Base-by-base conservation (phyloP, 2,888 invertebrate species). In the Dryocosmus kuriphilus region DNA sequence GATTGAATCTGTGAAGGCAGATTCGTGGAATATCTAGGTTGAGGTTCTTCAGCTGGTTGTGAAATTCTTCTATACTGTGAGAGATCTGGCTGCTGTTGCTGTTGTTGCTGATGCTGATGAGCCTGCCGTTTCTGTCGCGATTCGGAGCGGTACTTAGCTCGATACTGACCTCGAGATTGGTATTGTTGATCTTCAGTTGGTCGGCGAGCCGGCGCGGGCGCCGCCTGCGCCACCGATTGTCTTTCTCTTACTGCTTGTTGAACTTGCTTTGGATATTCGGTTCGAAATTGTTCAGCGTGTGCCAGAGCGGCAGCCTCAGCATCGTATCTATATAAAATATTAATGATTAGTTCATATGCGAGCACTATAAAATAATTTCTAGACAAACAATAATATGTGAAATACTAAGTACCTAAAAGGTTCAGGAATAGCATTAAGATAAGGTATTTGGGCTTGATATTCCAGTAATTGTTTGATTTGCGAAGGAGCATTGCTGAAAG, bases 381-480 rank as follows among this genome's bases (percentile, higher is more conserved):
- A 14, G 3, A 38, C 14, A 38, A 38, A 14, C 14, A 38, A 38
- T 38, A 14, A 38, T 14, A 24, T 11, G 9, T 24, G 22, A 24
- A 9, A 57, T 7, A 8, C 9, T n/a, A n/a, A 60, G 79, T 81
- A 89, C 90, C 90, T 88, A 75, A 82, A 88, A 16, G 87, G 90
- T 79, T 89, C 89, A 14, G 90, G 91, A 60, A 91, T 89, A 76
- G 87, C 86, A 81, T 90, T 90, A 61, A 88, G 71, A 80, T 90
- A 91, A n/a, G 91, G 91, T 78, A 91, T 88, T 77, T 90, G 89
- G 22, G 87, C 86, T 77, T 91, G 91, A 75, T 86, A 90, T 41
- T 89, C 87, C 14, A 91, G 85, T 46, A 91, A 75, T 75, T 91
- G 88, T 38, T 89, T 89, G 55, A 91, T 90, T 46, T 88, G 86